These are phyloP conservation scores for Gasteruption jaculator DNA, from an alignment of 2,888 invertebrate species.

Conservation along the genomic window DNA sequence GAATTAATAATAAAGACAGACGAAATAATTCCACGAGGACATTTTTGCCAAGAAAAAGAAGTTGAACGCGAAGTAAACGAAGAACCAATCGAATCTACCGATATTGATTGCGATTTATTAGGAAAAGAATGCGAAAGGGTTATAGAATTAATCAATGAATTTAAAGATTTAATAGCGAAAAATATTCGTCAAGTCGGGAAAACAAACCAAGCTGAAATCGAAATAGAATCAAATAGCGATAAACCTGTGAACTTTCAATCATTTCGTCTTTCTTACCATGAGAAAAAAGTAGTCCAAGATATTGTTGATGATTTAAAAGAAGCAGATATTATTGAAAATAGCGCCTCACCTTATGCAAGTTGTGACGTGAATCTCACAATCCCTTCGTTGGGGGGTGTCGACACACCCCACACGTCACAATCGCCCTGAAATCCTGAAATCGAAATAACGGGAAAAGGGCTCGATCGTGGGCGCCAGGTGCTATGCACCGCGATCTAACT, in stretches of 20 bases:
- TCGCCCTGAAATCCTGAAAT: too few species aligned
- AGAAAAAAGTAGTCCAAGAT: slow-evolving; percentile 22
- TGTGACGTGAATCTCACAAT: too few species aligned
- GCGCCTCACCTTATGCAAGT: slow-evolving; percentile 24
- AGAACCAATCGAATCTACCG: neutral
- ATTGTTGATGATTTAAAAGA: slow-evolving; percentile 10
- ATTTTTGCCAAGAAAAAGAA: slow-evolving; percentile 2
- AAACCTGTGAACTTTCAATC: slow-evolving; percentile 28
- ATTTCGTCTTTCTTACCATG: slow-evolving; percentile 27
- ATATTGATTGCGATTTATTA: slow-evolving; percentile 8
- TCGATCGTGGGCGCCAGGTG: too few species aligned
- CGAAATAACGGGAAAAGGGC: too few species aligned
- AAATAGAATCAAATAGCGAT: slow-evolving; percentile 23
- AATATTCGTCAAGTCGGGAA: slow-evolving; percentile 19
- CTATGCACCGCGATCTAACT: too few species aligned
- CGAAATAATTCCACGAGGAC: slow-evolving; percentile 4
- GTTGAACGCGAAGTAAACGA: neutral
- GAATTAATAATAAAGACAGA: slow-evolving; percentile 1
- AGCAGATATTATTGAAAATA: slow-evolving; percentile 10
- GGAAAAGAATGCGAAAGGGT: neutral
- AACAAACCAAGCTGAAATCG: slow-evolving; percentile 23
- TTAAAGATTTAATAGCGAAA: slow-evolving; percentile 2
- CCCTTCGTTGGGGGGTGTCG: too few species aligned
- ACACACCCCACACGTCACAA: too few species aligned
- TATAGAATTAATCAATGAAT: neutral